phyloP scores from a whole-genome alignment of 2,113 vertebrate species.

The Corapipo altera region DNA sequence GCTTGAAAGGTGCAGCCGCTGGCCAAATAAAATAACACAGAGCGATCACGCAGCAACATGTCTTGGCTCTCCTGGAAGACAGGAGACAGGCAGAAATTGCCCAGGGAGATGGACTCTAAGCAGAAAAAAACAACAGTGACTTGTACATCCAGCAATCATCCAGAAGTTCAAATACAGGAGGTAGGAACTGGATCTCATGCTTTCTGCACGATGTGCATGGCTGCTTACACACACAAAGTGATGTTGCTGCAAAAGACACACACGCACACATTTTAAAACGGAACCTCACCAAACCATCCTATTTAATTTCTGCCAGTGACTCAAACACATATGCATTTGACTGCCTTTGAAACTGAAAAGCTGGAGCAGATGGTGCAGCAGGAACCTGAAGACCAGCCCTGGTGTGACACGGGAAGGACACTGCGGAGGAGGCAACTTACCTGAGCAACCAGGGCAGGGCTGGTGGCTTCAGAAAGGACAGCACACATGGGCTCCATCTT shows the following conservation, averaged over 20 bases:
- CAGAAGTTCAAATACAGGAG: not conserved
- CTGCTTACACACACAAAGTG: accelerated
- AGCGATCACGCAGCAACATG: accelerated
- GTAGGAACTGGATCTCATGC: not conserved
- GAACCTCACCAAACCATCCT: not conserved
- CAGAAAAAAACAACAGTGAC: not conserved
- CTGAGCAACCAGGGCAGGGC: not conserved
- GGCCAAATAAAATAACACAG: not conserved
- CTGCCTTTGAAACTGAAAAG: not conserved
- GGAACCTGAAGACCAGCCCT: not conserved
- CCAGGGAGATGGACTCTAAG: not conserved
- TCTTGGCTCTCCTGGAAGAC: not conserved
- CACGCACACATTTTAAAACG: not conserved
- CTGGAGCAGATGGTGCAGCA: not conserved
- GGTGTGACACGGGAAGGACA: not conserved
- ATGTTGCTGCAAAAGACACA: accelerated
- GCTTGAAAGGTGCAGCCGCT: not conserved
- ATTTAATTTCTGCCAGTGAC: not conserved
- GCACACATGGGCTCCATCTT: not conserved
- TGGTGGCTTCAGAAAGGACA: not conserved
- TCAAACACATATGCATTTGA: accelerated
- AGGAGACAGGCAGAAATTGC: not conserved
- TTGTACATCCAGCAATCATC: not conserved
- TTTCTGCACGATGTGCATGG: accelerated
- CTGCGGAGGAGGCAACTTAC: not conserved